These are phyloP conservation scores for Pseudomyrmex concolor DNA, from an alignment of 1,140 invertebrate genomes.

Conservation along the genomic window DNA sequence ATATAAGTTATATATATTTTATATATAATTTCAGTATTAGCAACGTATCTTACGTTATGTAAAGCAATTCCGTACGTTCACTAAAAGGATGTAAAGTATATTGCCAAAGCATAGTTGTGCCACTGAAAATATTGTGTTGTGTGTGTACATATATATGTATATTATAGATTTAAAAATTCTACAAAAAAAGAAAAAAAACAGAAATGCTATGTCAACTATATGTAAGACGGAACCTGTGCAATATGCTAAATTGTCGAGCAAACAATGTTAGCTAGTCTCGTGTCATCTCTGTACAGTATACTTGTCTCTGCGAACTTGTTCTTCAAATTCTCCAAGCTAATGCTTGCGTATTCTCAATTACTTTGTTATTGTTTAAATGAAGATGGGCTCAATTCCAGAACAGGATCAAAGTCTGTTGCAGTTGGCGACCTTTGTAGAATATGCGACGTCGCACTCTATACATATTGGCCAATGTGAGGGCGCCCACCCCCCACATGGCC, in stretches of 20 bases:
- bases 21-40: slow-evolving; percentile 40
- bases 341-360: slow-evolving; percentile 17
- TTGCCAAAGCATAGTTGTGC: slow-evolving; percentile 55
- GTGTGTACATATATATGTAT: slow-evolving; percentile 24
- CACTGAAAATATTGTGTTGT: slow-evolving; percentile 25
- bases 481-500: slow-evolving; percentile 85
- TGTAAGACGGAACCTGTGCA: slow-evolving; percentile 46
- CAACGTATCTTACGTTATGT: slow-evolving; percentile 58
- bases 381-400: slow-evolving; percentile 83
- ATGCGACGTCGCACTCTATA: slow-evolving; percentile 82
- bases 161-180: slow-evolving; percentile 52
- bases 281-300: slow-evolving; percentile 41
- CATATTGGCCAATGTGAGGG: slow-evolving; percentile 84
- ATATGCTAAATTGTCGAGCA: slow-evolving; percentile 51
- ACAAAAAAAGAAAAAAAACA: slow-evolving; percentile 60
- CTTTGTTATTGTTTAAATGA: slow-evolving; percentile 33
- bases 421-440: slow-evolving; percentile 82
- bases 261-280: slow-evolving; percentile 47
- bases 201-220: slow-evolving; percentile 39
- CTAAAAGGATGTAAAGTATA: slow-evolving; percentile 50
- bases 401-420: slow-evolving; percentile 82
- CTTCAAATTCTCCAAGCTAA: slow-evolving; percentile 20
- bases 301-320: not conserved
- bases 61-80: slow-evolving; percentile 73
- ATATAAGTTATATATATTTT: no score